These are phyloP conservation scores for Temnothorax rugatulus DNA, from an alignment of 2,888 invertebrate genomes.

Conservation along the genomic window DNA sequence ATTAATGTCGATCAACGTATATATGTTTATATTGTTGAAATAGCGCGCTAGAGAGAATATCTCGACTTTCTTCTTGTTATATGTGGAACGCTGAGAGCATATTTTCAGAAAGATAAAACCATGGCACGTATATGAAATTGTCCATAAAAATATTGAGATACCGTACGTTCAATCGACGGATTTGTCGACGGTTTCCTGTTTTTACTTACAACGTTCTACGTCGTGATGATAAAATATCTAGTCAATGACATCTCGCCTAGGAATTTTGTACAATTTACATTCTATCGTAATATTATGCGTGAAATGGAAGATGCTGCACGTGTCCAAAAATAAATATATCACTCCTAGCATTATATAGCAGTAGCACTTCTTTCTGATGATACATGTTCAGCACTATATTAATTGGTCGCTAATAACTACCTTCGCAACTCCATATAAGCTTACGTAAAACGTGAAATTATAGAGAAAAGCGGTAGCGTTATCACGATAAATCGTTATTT, in stretches of 20 bases:
- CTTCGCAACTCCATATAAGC: slow-evolving; percentile 8
- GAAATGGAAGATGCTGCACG: background rate
- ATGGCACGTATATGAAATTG: background rate
- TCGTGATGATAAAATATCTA: background rate
- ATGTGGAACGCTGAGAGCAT: background rate
- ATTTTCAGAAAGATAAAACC: background rate
- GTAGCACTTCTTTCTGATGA: slow-evolving; percentile 3
- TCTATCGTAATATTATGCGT: background rate
- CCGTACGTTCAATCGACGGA: background rate
- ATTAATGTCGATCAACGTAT: background rate
- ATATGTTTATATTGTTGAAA: background rate
- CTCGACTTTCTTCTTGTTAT: background rate
- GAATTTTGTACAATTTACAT: slow-evolving; percentile 25
- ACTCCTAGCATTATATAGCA: background rate
- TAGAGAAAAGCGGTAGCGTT: slow-evolving; percentile 44
- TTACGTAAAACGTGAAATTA: slow-evolving; percentile 41
- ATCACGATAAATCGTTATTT: slow-evolving; percentile 47
- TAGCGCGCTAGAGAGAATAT: background rate
- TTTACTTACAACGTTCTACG: background rate
- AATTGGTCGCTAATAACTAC: slow-evolving; percentile 43
- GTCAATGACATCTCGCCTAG: background rate
- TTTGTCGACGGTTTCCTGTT: background rate
- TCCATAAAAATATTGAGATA: background rate
- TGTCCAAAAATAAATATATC: slow-evolving; percentile 1
- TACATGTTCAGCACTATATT: slow-evolving; percentile 28